Evolutionary conservation across 23 tunicate species (phyloP), one percentile per base, ranked within the genome.

Genomic region (Halocynthia aurantium): DNA sequence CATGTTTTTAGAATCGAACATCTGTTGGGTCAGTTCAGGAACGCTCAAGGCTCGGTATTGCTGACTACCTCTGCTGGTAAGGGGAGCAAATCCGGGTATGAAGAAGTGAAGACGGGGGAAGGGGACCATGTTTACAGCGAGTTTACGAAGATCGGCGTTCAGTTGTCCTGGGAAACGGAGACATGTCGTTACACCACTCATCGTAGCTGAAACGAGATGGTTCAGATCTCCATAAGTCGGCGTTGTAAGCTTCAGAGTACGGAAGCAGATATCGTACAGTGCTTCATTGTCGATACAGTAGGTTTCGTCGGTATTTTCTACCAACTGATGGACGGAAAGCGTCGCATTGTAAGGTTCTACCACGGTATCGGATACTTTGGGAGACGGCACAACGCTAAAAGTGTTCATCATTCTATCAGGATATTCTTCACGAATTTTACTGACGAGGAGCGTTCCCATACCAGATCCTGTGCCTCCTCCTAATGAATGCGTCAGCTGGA

Each of bases 381-480:
- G 95, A 6, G 95, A 88, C 7, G 95, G 95, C 61, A 88, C 95
- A 8, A 88, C 95, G 62, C 88, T 83, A 81, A 88, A 88, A 69
- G 95, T 88, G 81, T 82, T 78, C 95, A 88, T 88, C 71, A 88
- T 88, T 84, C 95, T 82, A 85, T 88, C 95, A 12, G 95, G 95
- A 53, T 88, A 88, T 57, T 88, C 95, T 74, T 88, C 95, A 53
- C 95, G 95, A 52, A 88, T 88, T 68, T 88, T 88, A 31, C 88
- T 83, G 71, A 88, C 84, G 17, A 88, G 80, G 22, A 88, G 85
- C 19, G 98, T 93, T 69, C 98, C 98, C 98, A 93, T 93, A 51
- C 98, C 98, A 67, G 98, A 87, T 31, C 99, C 99, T 82, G 99
- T 94, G 56, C 99, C 99, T 67, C 99, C 99, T 67, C 99, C 99